Base-by-base conservation (phyloP, 2,888 invertebrate species). In the Drosophila suboccidentalis region DNA sequence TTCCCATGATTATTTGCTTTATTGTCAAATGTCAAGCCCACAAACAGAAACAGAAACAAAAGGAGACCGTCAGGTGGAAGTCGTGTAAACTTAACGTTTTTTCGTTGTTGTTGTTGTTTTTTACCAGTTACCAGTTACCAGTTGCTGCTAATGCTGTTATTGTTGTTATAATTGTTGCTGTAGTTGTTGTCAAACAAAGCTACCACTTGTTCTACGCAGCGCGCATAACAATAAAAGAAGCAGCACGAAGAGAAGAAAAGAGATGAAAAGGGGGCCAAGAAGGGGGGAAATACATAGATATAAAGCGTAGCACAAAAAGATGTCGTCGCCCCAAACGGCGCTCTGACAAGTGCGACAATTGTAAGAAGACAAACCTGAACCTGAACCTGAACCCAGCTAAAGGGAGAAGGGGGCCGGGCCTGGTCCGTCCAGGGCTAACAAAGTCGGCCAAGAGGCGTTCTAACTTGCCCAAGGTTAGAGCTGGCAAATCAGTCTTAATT, bases 1-100 rank as follows among this genome's bases (percentile, higher is more conserved):
- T 89, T 90, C 90, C 89, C 90, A 91, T 91, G 90, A 90, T 91
- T 91, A 91, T 89, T 89, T 89, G 86, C 88, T 87, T 90, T 81
- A 90, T 91, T 91, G 88, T 89, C 90, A 90, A 89, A 88, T 89
- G 89, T 90, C 87, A 87, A 89, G 89, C 90, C 80, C 76, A 82
- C 71, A 83, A 71, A 60, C 57, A 59, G 44, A 41, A 39, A 62
- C 53, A 76, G 47, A 22, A 46, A 13, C 8, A 65, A 51, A 50
- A 59, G 54, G 15, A 58, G 74, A 74, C n/a, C 19, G 50, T 19
- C 50, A 64, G 69, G 62, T 81, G 89, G 79, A 67, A 86, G 81
- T 87, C 78, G 82, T 90, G 89, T 89, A 89, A 85, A 89, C 89
- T 90, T 89, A 72, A 78, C 85, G 82, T 90, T 80, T 88, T 65